These are phyloP conservation scores for Brachionus asplanchnoidis DNA, from an alignment of 1,140 invertebrate species.

Conservation along the genomic window DNA sequence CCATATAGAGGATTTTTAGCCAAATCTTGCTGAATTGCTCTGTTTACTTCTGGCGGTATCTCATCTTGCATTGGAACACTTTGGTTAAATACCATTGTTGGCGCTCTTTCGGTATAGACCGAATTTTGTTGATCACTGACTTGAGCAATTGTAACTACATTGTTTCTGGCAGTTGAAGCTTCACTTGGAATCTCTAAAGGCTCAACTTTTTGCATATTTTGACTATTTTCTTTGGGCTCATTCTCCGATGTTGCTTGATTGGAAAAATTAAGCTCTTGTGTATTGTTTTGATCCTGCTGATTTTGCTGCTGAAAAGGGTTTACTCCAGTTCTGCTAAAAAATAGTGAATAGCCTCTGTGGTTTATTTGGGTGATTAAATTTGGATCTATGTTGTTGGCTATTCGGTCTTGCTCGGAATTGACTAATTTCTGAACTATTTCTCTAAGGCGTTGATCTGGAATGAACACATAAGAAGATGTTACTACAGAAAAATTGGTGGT, in stretches of 20 bases:
- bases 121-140: not conserved
- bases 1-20: not conserved
- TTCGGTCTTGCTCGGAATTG: constrained; percentile 3
- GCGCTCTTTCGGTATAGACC: not conserved
- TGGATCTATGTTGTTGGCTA: constrained; percentile 3
- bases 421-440: constrained; percentile 35
- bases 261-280: not conserved
- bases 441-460: constrained; percentile 14
- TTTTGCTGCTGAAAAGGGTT: constrained; percentile 23
- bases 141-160: not conserved
- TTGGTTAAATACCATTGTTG: not conserved
- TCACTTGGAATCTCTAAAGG: not conserved
- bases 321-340: not conserved
- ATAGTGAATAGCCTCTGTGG: constrained; percentile 7
- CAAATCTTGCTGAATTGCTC: constrained; percentile 31
- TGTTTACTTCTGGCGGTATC: not conserved
- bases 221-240: not conserved
- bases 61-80: not conserved
- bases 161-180: not conserved
- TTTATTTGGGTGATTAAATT: constrained; percentile 34
- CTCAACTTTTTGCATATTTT: not conserved
- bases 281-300: not conserved
- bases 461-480: not conserved
- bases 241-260: not conserved
- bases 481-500: not conserved